Evolutionary conservation across 2,113 vertebrate species (phyloP), one percentile per base, ranked within the genome.

Genomic region (Mesocricetus auratus): DNA sequence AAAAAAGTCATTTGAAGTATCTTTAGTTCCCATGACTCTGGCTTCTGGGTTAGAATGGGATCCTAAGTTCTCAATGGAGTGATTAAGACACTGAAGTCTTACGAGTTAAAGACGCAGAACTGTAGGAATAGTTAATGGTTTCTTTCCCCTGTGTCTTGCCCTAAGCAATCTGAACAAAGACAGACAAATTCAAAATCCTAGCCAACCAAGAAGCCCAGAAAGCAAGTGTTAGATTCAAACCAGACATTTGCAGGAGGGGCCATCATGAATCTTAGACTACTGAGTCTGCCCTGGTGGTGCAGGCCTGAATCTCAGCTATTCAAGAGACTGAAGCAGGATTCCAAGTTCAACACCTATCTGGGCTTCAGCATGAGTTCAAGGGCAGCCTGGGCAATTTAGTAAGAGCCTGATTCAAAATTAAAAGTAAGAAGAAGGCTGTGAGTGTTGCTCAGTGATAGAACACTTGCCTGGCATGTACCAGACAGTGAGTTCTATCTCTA

Each of bases 1-100:
- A 97, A 96, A 89, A 97, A 85, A 93, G 81, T 93, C 91, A 69
- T 90, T 93, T 91, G 79, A 96, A 53, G 16, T 94, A 90, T 93
- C 92, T 97, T 96, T 93, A 96, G 92, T 93, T 92, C 85, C 96
- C 33, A 81, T 53, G 78, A 75, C 56, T 89, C 36, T 83, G n/a
- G 85, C 74, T 96, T 89, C 36, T 83, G n/a, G 85, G 79, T 96
- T 96, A 96, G 87, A 95, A 96, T 58, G 68, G n/a, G 68, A 95
- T 91, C 86, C 10, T 69, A 79, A 95, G 69, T 60, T 93, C 62
- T 94, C 88, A 77, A 47, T 29, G 81, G 79, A 88, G 58, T 58
- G 94, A 96, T 91, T 78, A 58, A 93, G 74, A 96, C 71, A 78
- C 53, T 71, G 47, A 86, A 45, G 7, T 69, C 86, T 36, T 86